Evolutionary conservation across 2,888 invertebrate species (phyloP).

Genomic region (Drosophila borborema): DNA sequence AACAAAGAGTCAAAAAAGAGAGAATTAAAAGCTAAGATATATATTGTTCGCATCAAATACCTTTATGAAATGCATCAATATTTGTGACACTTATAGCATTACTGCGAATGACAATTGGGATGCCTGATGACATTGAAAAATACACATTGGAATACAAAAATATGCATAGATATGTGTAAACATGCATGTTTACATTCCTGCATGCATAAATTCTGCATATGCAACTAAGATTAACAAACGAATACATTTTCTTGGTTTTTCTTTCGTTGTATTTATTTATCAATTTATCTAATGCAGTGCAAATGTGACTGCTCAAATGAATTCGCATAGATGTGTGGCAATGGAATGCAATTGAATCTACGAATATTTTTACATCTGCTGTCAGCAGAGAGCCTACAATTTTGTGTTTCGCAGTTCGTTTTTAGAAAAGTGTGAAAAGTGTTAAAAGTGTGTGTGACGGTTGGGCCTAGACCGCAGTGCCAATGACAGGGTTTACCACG

Average conservation of each 20-base stretch:
- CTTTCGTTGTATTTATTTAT: neutral
- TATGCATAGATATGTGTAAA: neutral
- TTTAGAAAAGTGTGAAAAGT: neutral
- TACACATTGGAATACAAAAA: neutral
- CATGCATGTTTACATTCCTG: neutral
- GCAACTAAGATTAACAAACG: neutral
- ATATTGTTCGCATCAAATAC: no score
- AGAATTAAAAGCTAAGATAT: neutral
- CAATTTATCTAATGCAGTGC: neutral
- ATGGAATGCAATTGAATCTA: neutral
- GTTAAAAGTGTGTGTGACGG: slow-evolving; percentile 42
- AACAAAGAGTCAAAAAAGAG: neutral
- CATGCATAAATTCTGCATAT: neutral
- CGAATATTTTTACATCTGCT: neutral
- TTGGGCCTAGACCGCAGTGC: slow-evolving; percentile 41
- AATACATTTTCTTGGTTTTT: neutral
- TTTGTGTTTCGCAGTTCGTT: neutral
- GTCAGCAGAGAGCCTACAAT: neutral
- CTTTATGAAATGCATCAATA: neutral
- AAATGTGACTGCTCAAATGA: neutral
- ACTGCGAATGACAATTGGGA: neutral
- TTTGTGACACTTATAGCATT: neutral
- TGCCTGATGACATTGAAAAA: no score
- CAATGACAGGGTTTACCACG: slow-evolving; percentile 51
- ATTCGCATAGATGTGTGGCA: neutral